Evolutionary conservation across 2,888 invertebrate species (phyloP).

Genomic region (Scaptomyza caliginosa): DNA sequence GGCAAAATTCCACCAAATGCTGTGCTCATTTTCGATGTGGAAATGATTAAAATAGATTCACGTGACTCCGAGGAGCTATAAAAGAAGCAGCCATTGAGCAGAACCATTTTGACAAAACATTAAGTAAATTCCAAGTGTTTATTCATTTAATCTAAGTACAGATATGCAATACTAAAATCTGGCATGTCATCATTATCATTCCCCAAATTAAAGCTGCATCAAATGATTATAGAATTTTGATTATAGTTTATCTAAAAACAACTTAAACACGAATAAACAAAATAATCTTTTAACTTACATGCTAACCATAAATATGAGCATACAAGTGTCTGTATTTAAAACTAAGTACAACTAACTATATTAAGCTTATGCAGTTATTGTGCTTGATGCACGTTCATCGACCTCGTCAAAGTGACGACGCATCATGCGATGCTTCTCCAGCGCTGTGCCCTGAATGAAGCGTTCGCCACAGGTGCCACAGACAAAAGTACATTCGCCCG

Average conservation of each 20-base stretch:
- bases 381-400: slow-evolving; percentile 40
- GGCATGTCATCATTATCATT: no score
- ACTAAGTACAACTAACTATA: background rate
- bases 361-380: slow-evolving; percentile 9
- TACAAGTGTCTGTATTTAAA: slow-evolving; percentile 11
- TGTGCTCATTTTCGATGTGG: slow-evolving; percentile 92
- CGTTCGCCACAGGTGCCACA: slow-evolving; percentile 79
- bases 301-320: background rate
- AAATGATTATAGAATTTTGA: background rate
- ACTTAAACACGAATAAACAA: no score
- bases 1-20: slow-evolving; percentile 93
- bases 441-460: slow-evolving; percentile 87
- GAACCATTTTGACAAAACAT: background rate
- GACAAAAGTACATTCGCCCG: slow-evolving; percentile 84
- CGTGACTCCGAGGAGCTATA: slow-evolving; percentile 84
- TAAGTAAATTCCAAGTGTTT: background rate
- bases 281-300: no score
- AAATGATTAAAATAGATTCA: slow-evolving; percentile 90
- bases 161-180: background rate
- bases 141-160: background rate
- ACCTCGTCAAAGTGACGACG: slow-evolving; percentile 77
- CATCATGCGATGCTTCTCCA: slow-evolving; percentile 88
- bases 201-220: background rate
- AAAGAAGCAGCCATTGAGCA: background rate
- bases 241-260: background rate